Evolutionary conservation across 2,888 invertebrate genomes (phyloP).

Genomic region (Sphinx pinastri): DNA sequence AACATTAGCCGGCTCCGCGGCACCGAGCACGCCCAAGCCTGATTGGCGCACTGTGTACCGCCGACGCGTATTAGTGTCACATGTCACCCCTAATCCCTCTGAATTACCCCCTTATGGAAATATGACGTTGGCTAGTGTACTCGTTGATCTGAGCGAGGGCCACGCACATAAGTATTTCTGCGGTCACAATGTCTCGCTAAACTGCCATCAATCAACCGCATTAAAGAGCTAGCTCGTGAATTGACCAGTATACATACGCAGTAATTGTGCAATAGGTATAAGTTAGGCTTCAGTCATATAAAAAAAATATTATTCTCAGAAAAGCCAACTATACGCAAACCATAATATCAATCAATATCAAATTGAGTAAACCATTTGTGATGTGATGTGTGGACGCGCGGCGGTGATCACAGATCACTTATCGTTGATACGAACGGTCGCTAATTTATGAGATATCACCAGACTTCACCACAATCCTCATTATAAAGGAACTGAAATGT

Average conservation of each 20-base stretch:
- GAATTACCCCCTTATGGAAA: neutral
- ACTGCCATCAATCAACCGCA: slow-evolving; percentile 6
- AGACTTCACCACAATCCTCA: too few relatives aligned
- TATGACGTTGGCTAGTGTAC: neutral
- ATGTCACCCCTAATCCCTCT: neutral
- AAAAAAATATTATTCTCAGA: neutral
- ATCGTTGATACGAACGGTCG: too few relatives aligned
- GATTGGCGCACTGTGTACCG: neutral
- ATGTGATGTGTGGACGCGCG: too few relatives aligned
- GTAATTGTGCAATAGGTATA: too few relatives aligned
- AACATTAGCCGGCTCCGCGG: neutral
- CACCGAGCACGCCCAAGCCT: neutral
- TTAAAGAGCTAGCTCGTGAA: neutral
- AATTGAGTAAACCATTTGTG: too few relatives aligned
- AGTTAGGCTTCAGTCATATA: neutral
- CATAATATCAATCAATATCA: too few relatives aligned
- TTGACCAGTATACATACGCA: neutral
- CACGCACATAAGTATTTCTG: neutral
- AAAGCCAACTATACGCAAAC: too few relatives aligned
- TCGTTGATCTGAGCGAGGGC: neutral
- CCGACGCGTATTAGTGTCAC: neutral
- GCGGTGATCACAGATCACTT: too few relatives aligned
- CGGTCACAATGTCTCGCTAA: neutral
- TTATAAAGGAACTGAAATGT: too few relatives aligned
- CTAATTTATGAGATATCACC: too few relatives aligned